A percentile compares a stretch with the other conserved stretches of the same genome.
Conservation (phyloP, 1,140 invertebrate genomes). For the Rhopalosiphum maidis region DNA sequence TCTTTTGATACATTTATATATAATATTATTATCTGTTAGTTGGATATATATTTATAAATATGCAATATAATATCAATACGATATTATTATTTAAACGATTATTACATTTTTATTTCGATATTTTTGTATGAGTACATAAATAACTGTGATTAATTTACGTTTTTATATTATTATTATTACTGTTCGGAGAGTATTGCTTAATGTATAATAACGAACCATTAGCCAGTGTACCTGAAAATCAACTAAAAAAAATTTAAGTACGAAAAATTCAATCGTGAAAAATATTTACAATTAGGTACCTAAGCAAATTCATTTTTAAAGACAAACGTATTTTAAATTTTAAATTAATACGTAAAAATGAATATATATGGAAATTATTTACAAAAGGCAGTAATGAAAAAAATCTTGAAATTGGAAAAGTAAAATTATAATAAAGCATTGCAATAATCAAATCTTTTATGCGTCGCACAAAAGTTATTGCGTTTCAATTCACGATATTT, state of each 20-base stretch:
- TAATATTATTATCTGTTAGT: neutral
- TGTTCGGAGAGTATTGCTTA: neutral
- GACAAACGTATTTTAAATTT: neutral
- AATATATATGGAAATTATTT: neutral
- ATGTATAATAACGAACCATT: neutral
- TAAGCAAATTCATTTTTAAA: neutral
- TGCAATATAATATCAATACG: neutral
- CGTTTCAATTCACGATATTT: too few relatives aligned
- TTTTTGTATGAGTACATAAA: neutral
- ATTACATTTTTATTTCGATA: neutral
- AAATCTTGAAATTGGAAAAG: neutral
- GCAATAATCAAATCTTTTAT: neutral
- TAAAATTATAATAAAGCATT: conserved; percentile 6
- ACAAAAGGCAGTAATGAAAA: neutral
- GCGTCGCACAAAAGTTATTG: neutral
- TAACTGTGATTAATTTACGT: neutral
- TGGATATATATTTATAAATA: neutral
- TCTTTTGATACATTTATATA: neutral
- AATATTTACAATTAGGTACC: neutral
- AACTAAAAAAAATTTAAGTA: neutral
- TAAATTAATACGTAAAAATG: neutral
- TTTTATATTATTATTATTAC: neutral
- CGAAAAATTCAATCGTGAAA: neutral
- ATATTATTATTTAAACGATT: neutral
- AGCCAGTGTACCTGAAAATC: neutral